Conservation (phyloP, 1,140 invertebrate genomes). For the Drosophila miranda region DNA sequence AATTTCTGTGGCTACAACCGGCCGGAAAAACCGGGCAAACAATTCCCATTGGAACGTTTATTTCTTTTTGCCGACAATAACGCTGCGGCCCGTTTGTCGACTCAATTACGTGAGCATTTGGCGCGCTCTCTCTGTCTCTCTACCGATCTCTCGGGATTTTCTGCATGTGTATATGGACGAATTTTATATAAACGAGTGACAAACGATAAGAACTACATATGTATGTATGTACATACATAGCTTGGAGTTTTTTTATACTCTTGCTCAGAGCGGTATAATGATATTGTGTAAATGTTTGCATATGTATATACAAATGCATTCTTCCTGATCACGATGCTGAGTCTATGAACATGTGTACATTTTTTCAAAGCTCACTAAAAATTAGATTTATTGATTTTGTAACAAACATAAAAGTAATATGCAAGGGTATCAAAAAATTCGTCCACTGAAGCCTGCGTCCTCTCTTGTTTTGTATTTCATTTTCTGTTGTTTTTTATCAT, state of each 20-base stretch:
- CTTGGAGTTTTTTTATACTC: too few relatives aligned
- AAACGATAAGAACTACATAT: conserved; percentile 56
- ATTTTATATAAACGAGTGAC: conserved; percentile 66
- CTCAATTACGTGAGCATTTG: conserved; percentile 59
- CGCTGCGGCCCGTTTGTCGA: conserved; percentile 18
- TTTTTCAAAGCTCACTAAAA: too few relatives aligned
- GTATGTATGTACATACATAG: background rate
- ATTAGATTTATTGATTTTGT: too few relatives aligned
- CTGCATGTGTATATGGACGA: conserved; percentile 22
- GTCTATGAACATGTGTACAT: background rate
- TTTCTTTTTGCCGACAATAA: conserved; percentile 10
- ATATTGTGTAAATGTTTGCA: background rate
- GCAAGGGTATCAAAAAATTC: too few relatives aligned
- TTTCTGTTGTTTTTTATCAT: conserved; percentile 40
- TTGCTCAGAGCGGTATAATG: too few relatives aligned
- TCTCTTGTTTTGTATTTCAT: background rate
- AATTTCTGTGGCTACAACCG: conserved; percentile 62
- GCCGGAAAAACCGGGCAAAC: conserved; percentile 68
- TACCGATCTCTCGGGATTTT: too few relatives aligned
- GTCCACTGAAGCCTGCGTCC: too few relatives aligned
- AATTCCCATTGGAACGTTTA: conserved; percentile 69
- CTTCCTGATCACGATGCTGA: too few relatives aligned
- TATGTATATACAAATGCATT: background rate
- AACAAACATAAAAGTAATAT: too few relatives aligned
- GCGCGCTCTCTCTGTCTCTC: conserved; percentile 3